These are phyloP conservation scores for Copidosoma aretas DNA, from an alignment of 2,888 invertebrate genomes.

Conservation along the genomic window DNA sequence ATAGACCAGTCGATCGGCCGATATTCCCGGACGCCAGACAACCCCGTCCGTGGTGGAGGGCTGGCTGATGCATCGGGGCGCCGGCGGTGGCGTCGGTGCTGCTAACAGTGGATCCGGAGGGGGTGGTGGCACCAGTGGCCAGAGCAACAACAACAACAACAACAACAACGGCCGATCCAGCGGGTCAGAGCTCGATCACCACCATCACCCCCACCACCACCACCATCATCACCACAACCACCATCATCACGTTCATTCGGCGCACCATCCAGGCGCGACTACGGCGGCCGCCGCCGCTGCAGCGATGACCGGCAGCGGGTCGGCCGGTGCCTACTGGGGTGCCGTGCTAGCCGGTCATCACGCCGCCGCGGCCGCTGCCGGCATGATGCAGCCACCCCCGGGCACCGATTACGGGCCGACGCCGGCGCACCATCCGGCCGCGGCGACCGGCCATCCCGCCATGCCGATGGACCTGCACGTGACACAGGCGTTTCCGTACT, in stretches of 20 bases:
- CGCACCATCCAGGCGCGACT: constrained; percentile 52
- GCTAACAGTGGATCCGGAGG: not conserved
- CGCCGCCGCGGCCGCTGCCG: constrained; percentile 45
- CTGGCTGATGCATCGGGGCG: constrained; percentile 79
- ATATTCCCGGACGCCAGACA: constrained; percentile 21
- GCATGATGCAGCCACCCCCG: constrained; percentile 62
- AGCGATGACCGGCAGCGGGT: constrained; percentile 67
- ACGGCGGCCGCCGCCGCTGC: constrained; percentile 79
- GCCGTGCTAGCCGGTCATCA: constrained; percentile 62
- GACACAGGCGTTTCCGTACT: constrained; percentile 72
- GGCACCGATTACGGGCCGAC: constrained; percentile 63
- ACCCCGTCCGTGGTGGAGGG: constrained; percentile 57
- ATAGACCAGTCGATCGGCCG: too few relatives aligned
- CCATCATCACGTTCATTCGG: constrained; percentile 61
- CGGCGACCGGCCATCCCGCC: constrained; percentile 63
- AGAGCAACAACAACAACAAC: constrained; percentile 63
- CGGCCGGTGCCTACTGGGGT: constrained; percentile 60
- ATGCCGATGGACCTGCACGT: constrained; percentile 93
- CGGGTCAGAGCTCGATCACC: constrained; percentile 65
- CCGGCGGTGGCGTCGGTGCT: constrained; percentile 73
- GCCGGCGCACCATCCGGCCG: constrained; percentile 63
- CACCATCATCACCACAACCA: constrained; percentile 63
- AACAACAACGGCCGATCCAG: constrained; percentile 60
- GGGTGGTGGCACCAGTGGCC: constrained; percentile 58
- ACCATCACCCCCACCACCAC: constrained; percentile 63